These are phyloP conservation scores for Papilio xuthus DNA, from an alignment of 1,140 invertebrate species.

Conservation along the genomic window DNA sequence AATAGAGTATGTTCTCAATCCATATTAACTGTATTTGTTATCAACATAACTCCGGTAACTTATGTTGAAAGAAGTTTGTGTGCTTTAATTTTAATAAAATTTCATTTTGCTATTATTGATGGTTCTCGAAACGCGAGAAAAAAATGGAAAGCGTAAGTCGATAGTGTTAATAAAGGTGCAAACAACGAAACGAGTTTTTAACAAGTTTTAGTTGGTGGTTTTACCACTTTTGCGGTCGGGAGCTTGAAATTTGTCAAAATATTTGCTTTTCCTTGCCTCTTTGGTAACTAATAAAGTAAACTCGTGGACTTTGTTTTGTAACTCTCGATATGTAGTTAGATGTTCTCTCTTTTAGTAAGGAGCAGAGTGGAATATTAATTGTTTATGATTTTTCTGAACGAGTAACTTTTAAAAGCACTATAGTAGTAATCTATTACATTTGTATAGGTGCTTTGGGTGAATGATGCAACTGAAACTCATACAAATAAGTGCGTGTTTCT, in stretches of 20 bases:
- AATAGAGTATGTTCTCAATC: background rate
- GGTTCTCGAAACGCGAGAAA: slow-evolving; percentile 45
- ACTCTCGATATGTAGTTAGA: background rate
- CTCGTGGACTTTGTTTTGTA: background rate
- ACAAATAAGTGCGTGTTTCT: too few species aligned
- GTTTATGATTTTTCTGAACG: too few species aligned
- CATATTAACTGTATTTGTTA: background rate
- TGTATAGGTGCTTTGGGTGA: too few species aligned
- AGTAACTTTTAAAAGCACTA: too few species aligned
- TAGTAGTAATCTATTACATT: too few species aligned
- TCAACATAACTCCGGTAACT: too few species aligned
- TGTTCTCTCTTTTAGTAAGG: background rate
- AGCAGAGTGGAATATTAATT: background rate
- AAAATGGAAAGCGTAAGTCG: slow-evolving; percentile 66
- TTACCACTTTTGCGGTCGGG: slow-evolving; percentile 37
- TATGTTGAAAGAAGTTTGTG: too few species aligned
- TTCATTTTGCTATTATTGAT: background rate
- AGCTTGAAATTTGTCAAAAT: slow-evolving; percentile 20
- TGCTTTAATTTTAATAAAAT: background rate
- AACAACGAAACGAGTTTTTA: slow-evolving; percentile 53
- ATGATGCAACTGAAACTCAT: too few species aligned
- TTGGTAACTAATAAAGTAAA: slow-evolving; percentile 27
- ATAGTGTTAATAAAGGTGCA: slow-evolving; percentile 61
- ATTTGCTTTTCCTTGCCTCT: slow-evolving; percentile 32
- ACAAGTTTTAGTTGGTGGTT: slow-evolving; percentile 54